Evolutionary conservation across 2,113 vertebrate species (phyloP), one percentile per base, ranked within the genome.

Genomic region (Oxyruncus cristatus): DNA sequence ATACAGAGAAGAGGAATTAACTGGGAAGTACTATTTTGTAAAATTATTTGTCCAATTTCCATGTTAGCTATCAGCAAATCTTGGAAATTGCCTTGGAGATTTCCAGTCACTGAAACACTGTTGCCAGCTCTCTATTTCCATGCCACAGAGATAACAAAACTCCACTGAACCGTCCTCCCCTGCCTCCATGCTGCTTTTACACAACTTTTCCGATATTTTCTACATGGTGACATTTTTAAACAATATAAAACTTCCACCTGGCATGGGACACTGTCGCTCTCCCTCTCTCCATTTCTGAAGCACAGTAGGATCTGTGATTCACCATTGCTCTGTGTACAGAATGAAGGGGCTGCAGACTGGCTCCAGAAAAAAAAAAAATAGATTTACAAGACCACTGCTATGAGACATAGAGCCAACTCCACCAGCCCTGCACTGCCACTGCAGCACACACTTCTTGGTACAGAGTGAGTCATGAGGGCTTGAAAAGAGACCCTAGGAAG

Each of bases 31-130:
- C 22, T 80, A 27, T 55, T 93, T 35, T 81, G 68, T 59, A 88
- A 74, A 90, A 86, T 96, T 83, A 92, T 92, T 93, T 96, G 85
- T 65, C 72, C 68, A 55, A 85, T 96, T 94, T 94, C 75, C 75
- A 52, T 65, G 68, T 56, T 90, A 95, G 72, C 88, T 59, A 77
- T 92, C 67, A 77, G 61, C 41, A 6, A 86, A 74, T 93, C 88
- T 84, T 84, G 65, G 93, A 94, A 94, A 94, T 84, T 72, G 86
- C 90, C 63, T 84, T 84, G 70, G 90, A 94, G 95, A 80, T 92
- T 96, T 96, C 72, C 85, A 93, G 63, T 47, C 71, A 63, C 55
- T 63, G 71, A 78, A 74, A 84, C 32, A 49, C 22, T 68, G 42
- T 86, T 90, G 75, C 67, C 82, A 92, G 78, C 63, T 80, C 24